These are phyloP conservation scores for Sylvilagus bachmani DNA, from an alignment of 2,113 vertebrate species.

Conservation along the genomic window DNA sequence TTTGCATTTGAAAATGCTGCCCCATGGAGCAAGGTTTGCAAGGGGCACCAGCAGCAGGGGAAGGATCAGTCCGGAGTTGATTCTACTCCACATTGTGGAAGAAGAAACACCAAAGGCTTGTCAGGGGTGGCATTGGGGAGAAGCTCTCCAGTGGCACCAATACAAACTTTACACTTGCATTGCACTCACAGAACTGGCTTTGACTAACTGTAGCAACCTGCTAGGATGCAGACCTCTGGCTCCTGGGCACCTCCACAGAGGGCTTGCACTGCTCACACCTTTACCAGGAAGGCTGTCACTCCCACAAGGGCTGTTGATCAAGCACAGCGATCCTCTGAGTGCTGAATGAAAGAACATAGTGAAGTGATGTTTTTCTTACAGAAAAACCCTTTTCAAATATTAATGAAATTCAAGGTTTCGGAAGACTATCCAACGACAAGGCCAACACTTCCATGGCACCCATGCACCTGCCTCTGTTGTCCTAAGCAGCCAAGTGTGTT, in stretches of 20 bases:
- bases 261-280: neutral
- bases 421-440: neutral
- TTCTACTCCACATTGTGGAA: neutral
- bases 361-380: neutral
- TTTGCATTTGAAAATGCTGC: constrained; percentile 62
- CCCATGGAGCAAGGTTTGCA: neutral
- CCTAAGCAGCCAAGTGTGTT: neutral
- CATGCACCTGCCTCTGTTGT: neutral
- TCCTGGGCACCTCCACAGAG: neutral
- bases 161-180: neutral
- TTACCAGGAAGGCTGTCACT: neutral
- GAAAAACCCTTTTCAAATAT: constrained; percentile 1
- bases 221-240: neutral
- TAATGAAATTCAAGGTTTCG: neutral
- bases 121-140: fast-evolving
- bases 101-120: neutral
- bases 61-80: neutral
- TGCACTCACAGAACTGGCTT: neutral
- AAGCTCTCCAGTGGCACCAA: neutral
- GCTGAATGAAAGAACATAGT: neutral
- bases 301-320: neutral
- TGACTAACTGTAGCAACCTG: neutral
- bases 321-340: neutral
- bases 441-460: neutral
- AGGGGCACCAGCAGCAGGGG: neutral